Percentiles rank a stretch among this genome's conserved stretches.
phyloP scores from a whole-genome alignment of 1,140 invertebrate species.

The Carposina sasakii region DNA sequence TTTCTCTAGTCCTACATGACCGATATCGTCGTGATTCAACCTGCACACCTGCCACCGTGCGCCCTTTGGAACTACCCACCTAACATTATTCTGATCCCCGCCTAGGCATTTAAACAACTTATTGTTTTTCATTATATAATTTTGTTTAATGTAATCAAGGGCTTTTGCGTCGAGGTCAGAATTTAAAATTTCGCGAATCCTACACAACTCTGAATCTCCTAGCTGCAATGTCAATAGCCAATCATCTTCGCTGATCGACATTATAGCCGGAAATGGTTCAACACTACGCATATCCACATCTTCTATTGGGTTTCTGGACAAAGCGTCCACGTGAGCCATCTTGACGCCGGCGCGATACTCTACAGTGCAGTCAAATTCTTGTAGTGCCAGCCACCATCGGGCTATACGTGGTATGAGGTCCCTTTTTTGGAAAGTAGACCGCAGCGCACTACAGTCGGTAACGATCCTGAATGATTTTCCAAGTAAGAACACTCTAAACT shows the following conservation, averaged over 20 bases:
- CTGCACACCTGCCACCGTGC: constrained; percentile 7
- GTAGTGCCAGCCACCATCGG: constrained; percentile 29
- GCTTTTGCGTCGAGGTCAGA: too few relatives aligned
- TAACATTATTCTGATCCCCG: not conserved
- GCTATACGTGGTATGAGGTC: constrained; percentile 19
- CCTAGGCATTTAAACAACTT: not conserved
- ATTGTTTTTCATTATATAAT: not conserved
- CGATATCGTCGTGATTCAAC: constrained; percentile 10
- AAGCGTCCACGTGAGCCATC: constrained; percentile 30
- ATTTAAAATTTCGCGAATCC: too few relatives aligned
- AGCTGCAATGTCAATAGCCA: not conserved
- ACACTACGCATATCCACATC: not conserved
- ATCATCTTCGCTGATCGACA: too few relatives aligned
- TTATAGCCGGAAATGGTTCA: too few relatives aligned
- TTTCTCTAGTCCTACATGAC: constrained; percentile 13
- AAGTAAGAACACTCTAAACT: not conserved
- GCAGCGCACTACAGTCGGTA: not conserved
- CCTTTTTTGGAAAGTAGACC: constrained; percentile 20
- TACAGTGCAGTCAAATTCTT: constrained; percentile 29
- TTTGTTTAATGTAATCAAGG: not conserved
- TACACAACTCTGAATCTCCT: not conserved
- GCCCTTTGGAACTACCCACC: not conserved
- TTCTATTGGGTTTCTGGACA: constrained; percentile 24
- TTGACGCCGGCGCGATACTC: constrained; percentile 26
- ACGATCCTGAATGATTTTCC: not conserved